Evolutionary conservation across 2,797 vertebrate species (phyloP).

Genomic region (Lithobates sylvaticus): DNA sequence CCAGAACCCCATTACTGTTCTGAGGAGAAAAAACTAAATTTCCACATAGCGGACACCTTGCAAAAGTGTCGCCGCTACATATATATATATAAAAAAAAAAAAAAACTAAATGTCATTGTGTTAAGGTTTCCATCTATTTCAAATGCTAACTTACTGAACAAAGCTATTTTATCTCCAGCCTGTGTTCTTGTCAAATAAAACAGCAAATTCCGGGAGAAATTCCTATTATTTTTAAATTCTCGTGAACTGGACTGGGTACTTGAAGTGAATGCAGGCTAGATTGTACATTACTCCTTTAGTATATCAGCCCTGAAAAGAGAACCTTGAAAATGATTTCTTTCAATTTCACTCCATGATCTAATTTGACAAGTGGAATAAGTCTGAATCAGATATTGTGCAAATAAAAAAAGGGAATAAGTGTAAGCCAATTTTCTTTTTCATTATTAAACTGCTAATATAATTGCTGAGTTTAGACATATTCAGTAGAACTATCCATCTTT

Average conservation of each 20-base stretch:
- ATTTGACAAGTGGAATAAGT: slow-evolving; percentile 62
- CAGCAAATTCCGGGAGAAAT: neutral
- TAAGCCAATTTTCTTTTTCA: slow-evolving; percentile 59
- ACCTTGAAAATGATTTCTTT: slow-evolving; percentile 51
- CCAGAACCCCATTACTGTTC: too few species aligned
- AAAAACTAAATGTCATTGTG: too few species aligned
- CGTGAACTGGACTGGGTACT: neutral
- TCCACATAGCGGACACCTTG: too few species aligned
- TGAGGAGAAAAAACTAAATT: too few species aligned
- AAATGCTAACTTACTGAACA: too few species aligned
- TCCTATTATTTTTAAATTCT: neutral
- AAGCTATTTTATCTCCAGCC: neutral
- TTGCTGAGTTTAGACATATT: slow-evolving; percentile 60
- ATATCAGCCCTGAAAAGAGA: neutral
- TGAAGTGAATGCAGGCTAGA: neutral
- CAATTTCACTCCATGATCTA: slow-evolving; percentile 55
- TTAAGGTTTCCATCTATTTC: too few species aligned
- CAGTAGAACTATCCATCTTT: slow-evolving; percentile 58
- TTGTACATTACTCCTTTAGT: neutral
- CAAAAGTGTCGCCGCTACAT: too few species aligned
- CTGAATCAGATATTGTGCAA: slow-evolving; percentile 58
- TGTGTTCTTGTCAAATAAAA: neutral
- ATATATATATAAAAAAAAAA: too few species aligned
- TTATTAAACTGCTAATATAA: slow-evolving; percentile 60
- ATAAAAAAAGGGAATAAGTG: slow-evolving; percentile 58